phyloP scores from a whole-genome alignment of 1,140 invertebrate species.

The Panulirus ornatus region DNA sequence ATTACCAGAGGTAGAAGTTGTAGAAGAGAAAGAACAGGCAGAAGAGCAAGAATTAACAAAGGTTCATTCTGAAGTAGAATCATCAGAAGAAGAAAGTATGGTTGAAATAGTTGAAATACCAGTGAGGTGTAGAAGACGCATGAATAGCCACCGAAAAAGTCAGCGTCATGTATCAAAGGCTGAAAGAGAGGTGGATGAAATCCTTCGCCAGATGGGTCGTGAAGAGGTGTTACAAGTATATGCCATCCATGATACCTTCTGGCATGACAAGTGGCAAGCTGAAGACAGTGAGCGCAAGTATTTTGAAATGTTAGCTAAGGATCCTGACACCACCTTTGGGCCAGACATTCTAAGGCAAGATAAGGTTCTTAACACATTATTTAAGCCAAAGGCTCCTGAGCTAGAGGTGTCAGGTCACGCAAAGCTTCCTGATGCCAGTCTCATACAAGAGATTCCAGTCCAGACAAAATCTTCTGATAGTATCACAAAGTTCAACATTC shows the following conservation, averaged over 20 bases:
- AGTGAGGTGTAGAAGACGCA: slow-evolving; percentile 42
- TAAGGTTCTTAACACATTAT: background rate
- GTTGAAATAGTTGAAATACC: slow-evolving; percentile 42
- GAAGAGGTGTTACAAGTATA: slow-evolving; percentile 59
- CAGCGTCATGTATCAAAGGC: slow-evolving; percentile 34
- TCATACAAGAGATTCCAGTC: too few species aligned
- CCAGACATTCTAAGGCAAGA: background rate
- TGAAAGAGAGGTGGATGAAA: slow-evolving; percentile 60
- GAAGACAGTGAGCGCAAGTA: slow-evolving; percentile 50
- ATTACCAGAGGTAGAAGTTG: slow-evolving; percentile 71
- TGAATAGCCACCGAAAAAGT: slow-evolving; percentile 37
- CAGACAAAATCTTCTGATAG: too few species aligned
- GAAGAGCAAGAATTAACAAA: background rate
- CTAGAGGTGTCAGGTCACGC: too few species aligned
- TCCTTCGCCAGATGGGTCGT: slow-evolving; percentile 49
- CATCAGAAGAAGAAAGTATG: slow-evolving; percentile 19
- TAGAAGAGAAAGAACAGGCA: slow-evolving; percentile 48
- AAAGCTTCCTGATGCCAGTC: too few species aligned
- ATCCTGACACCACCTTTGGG: background rate
- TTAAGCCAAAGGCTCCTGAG: too few species aligned
- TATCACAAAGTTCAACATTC: too few species aligned
- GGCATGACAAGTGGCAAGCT: slow-evolving; percentile 27
- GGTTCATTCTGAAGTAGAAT: background rate
- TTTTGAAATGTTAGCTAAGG: slow-evolving; percentile 42
- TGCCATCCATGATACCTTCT: slow-evolving; percentile 22